Evolutionary conservation across 2,113 vertebrate genomes (phyloP).

Genomic region (Rhinopomastus cyanomelas): DNA sequence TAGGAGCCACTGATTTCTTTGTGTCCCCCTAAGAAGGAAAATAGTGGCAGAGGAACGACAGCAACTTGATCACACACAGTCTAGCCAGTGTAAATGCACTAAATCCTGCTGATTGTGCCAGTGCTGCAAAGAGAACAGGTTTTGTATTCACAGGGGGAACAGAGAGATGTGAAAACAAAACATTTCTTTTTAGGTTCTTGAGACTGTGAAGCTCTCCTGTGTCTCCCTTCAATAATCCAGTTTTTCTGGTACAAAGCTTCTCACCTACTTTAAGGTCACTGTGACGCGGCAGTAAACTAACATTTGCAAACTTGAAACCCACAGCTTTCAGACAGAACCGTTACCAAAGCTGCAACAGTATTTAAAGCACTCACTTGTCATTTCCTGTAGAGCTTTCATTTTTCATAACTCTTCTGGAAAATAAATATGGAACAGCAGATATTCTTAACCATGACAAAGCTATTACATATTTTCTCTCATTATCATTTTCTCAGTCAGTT

Average conservation of each 20-base stretch:
- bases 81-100: not conserved
- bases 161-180: not conserved
- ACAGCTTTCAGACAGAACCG: not conserved
- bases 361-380: not conserved
- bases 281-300: slow-evolving; percentile 6
- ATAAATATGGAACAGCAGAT: slow-evolving; percentile 10
- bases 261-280: not conserved
- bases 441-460: slow-evolving; percentile 43
- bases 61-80: not conserved
- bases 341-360: not conserved
- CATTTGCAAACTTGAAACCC: slow-evolving; percentile 19
- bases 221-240: not conserved
- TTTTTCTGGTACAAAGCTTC: not conserved
- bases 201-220: not conserved
- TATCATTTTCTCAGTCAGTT: slow-evolving; percentile 54
- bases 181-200: not conserved
- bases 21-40: not conserved
- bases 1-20: not conserved
- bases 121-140: not conserved
- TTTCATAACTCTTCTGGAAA: slow-evolving; percentile 38
- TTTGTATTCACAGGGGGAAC: not conserved
- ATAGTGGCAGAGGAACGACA: not conserved
- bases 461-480: slow-evolving; percentile 40
- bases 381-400: slow-evolving; percentile 14
- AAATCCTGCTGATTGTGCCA: not conserved